Base-by-base conservation (phyloP, 2,888 invertebrate species). In the Halictus quadricinctus region DNA sequence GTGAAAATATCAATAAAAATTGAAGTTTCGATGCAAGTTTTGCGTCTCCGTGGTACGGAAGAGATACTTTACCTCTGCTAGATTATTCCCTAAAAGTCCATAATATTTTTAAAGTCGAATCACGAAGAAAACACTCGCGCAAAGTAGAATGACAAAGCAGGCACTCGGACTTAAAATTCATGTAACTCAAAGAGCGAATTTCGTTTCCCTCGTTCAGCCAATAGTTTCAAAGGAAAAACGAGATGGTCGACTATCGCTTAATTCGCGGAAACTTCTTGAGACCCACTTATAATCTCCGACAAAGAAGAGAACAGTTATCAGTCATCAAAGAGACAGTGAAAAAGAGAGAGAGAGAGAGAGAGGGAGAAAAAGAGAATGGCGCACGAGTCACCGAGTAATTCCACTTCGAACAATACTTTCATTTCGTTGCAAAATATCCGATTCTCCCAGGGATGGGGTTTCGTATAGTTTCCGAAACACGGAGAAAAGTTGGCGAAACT, bases 381-480 rank as follows among this genome's bases (percentile, higher is more conserved):
- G 66, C 8, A 18, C 29, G 36, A 66, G 66, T 36, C 66, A 2
- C 66, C 8, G 66, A 54, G 58, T 41, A 36, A 69, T 69, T 69
- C 43, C 41, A 43, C 41, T 69, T 43, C 13, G 69, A n/a, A 69
- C 69, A 69, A 69, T 69, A 69, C 69, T 69, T 69, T 43, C 41
- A 21, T 69, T 69, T 12, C 43, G 69, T 69, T 69, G 69, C 41
- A 69, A 41, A 69, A 43, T 69, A 69, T 69, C 41, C 36, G 66
- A 69, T 69, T 21, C 36, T 36, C 48, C 29, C 5, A 29, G 48
- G 13, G 29, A 29, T 6, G 29, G 4, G 7, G 48, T 48, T 29
- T 72, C 29, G 72, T 25, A 64, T 76, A 41, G 25, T 76, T 25
- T 76, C 25, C 46, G 21, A 46, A 58, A 29, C 60, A 29, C n/a